These are phyloP conservation scores for Procavia capensis DNA, from an alignment of 2,113 vertebrate species.

Conservation along the genomic window DNA sequence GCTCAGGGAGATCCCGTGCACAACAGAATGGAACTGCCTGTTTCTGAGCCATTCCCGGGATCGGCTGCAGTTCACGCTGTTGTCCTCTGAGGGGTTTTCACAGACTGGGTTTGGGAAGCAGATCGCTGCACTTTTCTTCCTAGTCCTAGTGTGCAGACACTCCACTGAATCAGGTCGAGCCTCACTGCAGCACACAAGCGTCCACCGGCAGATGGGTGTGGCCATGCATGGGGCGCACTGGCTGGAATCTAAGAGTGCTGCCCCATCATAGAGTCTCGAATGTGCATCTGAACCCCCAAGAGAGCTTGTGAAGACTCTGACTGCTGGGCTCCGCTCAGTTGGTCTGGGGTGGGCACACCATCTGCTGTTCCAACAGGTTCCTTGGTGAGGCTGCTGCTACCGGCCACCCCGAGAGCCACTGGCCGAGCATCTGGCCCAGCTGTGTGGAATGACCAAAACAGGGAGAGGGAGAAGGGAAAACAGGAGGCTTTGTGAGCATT, in stretches of 20 bases:
- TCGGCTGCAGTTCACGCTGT: too few relatives aligned
- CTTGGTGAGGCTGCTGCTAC: neutral
- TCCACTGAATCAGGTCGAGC: neutral
- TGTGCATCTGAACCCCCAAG: neutral
- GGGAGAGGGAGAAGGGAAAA: neutral
- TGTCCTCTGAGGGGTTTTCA: too few relatives aligned
- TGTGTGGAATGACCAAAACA: neutral
- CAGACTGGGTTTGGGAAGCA: neutral
- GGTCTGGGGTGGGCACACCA: neutral
- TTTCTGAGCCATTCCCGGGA: too few relatives aligned
- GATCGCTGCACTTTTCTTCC: neutral
- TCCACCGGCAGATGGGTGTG: too few relatives aligned
- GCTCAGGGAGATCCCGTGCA: too few relatives aligned
- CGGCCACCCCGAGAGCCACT: neutral
- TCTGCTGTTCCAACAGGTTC: neutral
- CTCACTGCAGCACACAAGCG: too few relatives aligned
- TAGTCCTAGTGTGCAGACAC: neutral
- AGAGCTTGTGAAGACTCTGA: neutral
- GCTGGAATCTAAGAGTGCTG: neutral
- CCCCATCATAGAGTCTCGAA: too few relatives aligned
- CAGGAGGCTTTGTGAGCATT: neutral
- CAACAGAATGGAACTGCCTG: too few relatives aligned
- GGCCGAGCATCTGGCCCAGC: neutral
- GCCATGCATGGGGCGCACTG: too few relatives aligned
- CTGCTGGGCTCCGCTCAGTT: neutral